A percentile compares a stretch with the other conserved stretches of the same genome.
phyloP scores from a whole-genome alignment of 1,140 invertebrate species.

The Trichomalopsis sarcophagae region DNA sequence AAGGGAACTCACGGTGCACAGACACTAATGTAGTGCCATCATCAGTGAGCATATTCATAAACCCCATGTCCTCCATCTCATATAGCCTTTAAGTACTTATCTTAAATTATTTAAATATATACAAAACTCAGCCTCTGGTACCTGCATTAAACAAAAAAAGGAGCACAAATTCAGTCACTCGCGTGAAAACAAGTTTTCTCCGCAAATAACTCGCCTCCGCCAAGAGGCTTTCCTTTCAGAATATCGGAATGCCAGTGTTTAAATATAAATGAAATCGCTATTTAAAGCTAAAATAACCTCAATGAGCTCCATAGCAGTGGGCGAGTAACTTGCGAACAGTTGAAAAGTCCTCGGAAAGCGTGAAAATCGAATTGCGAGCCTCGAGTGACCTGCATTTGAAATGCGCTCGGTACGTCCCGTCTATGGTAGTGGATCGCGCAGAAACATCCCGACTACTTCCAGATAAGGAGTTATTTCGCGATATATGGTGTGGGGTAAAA shows the following conservation, averaged over 20 bases:
- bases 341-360: neutral
- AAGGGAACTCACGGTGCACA: slow-evolving; percentile 58
- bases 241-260: neutral
- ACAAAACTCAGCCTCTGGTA: neutral
- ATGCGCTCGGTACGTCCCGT: slow-evolving; percentile 16
- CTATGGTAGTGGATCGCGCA: slow-evolving; percentile 45
- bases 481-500: slow-evolving; percentile 43
- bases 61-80: slow-evolving; percentile 37
- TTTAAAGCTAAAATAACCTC: slow-evolving; percentile 31
- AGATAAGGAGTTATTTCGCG: slow-evolving; percentile 50
- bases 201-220: neutral
- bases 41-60: slow-evolving; percentile 64
- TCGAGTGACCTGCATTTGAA: slow-evolving; percentile 30
- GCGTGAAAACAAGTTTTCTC: no score
- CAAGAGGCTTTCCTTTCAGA: neutral
- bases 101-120: neutral
- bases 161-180: neutral
- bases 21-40: slow-evolving; percentile 64
- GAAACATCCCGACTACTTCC: slow-evolving; percentile 38
- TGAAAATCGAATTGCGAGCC: neutral
- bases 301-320: neutral
- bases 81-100: neutral
- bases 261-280: slow-evolving; percentile 8
- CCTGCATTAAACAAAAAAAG: neutral
- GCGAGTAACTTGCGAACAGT: neutral